Base-by-base conservation (phyloP, 2,888 invertebrate species). In the Apamea anceps region DNA sequence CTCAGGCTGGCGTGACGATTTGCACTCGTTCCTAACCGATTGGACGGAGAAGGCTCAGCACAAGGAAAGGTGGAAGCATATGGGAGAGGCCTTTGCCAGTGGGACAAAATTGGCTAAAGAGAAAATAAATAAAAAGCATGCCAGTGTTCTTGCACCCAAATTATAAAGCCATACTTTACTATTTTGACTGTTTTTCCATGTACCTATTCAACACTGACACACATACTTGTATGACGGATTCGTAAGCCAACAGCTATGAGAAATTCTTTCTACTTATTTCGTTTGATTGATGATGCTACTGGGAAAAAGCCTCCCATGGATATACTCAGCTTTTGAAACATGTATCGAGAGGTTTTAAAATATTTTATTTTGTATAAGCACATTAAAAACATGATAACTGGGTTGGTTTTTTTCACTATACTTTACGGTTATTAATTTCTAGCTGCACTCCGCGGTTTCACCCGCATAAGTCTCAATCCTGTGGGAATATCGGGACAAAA, bases 241-340 rank as follows among this genome's bases (percentile, higher is more conserved):
- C 72, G 28, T 18, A 67, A 62, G 21, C 32, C 45, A 32, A 57
- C 62, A 48, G 48, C 8, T 63, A 63, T 57, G 42, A 54, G 18
- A 51, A 68, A 67, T 75, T 72, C 67, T 54, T 75, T 63, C 5
- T 37, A 25, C 48, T 21, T 54, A 57, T 75, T 82, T 51, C 42
- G n/a, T 60, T 42, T 83, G 86, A 83, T 86, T 83, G 83, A 85
- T 83, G 45, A 67, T 57, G 51, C 57, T 72, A 45, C 51, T 18
- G 62, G 54, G 51, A 45, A 80, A 82, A 62, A 68, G 51, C 57
- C 51, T 72, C 42, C 13, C 21, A 45, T 68, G 25, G 62, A 42
- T 60, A 57, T 37, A 57, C 32, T 60, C 2, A 6, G 3, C n/a
- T 51, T 70, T 60, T 32, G n/a, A 85, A 75, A 65, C 63, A 60